These are phyloP conservation scores for Apodemia duryi DNA, from an alignment of 2,888 invertebrate genomes.

Conservation along the genomic window DNA sequence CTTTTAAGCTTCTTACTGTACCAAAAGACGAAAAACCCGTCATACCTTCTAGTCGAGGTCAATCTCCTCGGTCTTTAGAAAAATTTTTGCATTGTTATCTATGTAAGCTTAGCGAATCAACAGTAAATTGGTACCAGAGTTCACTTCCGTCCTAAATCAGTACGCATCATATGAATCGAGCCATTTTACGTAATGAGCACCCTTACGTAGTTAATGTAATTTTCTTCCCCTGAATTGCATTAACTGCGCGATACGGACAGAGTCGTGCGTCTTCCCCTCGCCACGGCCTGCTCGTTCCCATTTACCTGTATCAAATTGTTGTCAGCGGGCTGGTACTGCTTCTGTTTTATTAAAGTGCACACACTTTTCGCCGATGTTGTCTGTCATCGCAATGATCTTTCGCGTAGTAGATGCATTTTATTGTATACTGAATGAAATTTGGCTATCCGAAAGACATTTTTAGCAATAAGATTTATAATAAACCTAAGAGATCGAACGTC, in stretches of 20 bases:
- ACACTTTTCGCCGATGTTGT: conserved; percentile 38
- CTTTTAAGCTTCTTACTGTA: conserved; percentile 73
- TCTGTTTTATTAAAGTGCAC: conserved; percentile 63
- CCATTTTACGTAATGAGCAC: conserved; percentile 79
- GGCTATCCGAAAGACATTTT: conserved; percentile 64
- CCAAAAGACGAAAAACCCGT: conserved; percentile 52
- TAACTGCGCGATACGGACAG: conserved; percentile 44
- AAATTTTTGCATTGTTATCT: conserved; percentile 72
- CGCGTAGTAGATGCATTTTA: conserved; percentile 45
- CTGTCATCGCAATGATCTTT: conserved; percentile 38
- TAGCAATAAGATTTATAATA: conserved; percentile 77
- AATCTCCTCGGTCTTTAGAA: conserved; percentile 60
- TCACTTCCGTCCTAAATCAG: conserved; percentile 79
- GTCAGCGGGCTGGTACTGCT: conserved; percentile 74
- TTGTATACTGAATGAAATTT: conserved; percentile 50
- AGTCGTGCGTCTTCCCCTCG: conserved; percentile 40
- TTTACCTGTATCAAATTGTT: conserved; percentile 34
- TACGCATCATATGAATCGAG: conserved; percentile 78
- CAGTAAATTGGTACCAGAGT: conserved; percentile 77
- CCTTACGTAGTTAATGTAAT: conserved; percentile 69
- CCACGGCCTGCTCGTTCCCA: conserved; percentile 30
- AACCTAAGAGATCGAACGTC: conserved; percentile 78
- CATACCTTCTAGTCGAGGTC: conserved; percentile 57
- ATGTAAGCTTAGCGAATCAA: conserved; percentile 76
- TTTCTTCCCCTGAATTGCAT: conserved; percentile 70